Conservation (phyloP, 1,140 invertebrate genomes). For the Antheraea pernyi region DNA sequence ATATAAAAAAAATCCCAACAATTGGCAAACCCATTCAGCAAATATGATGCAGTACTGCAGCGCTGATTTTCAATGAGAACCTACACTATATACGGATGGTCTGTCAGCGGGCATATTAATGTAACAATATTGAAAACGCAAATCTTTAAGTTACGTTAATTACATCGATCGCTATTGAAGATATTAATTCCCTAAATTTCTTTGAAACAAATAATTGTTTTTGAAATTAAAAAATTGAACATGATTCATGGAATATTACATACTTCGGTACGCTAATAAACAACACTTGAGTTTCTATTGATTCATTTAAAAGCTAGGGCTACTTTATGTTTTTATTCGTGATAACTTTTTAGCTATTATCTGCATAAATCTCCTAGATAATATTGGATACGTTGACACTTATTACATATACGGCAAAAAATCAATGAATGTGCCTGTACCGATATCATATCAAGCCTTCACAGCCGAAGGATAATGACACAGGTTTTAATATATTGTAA, state of each 20-base stretch:
- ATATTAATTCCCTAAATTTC: too few relatives aligned
- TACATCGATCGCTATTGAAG: too few relatives aligned
- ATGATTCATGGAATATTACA: neutral
- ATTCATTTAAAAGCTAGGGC: conserved; percentile 38
- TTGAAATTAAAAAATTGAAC: neutral
- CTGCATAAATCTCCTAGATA: conserved; percentile 22
- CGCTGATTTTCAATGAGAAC: too few relatives aligned
- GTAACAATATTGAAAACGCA: too few relatives aligned
- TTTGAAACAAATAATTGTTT: too few relatives aligned
- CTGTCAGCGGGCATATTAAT: too few relatives aligned
- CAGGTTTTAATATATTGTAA: conserved; percentile 33
- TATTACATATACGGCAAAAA: conserved; percentile 29
- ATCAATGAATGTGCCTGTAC: conserved; percentile 43
- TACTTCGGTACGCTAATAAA: conserved; percentile 1
- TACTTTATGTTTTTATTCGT: conserved; percentile 27
- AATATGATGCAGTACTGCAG: too few relatives aligned
- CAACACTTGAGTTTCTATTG: conserved; percentile 21
- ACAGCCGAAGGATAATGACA: conserved; percentile 44
- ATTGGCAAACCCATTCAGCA: too few relatives aligned
- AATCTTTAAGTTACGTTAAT: too few relatives aligned
- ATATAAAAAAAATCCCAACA: too few relatives aligned
- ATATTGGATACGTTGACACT: conserved; percentile 15
- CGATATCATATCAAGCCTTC: conserved; percentile 52
- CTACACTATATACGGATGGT: too few relatives aligned
- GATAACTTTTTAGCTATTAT: conserved; percentile 30